Evolutionary conservation across 2,888 invertebrate genomes (phyloP), one percentile per base, ranked within the genome.

Genomic region (Ophioninae sp.): DNA sequence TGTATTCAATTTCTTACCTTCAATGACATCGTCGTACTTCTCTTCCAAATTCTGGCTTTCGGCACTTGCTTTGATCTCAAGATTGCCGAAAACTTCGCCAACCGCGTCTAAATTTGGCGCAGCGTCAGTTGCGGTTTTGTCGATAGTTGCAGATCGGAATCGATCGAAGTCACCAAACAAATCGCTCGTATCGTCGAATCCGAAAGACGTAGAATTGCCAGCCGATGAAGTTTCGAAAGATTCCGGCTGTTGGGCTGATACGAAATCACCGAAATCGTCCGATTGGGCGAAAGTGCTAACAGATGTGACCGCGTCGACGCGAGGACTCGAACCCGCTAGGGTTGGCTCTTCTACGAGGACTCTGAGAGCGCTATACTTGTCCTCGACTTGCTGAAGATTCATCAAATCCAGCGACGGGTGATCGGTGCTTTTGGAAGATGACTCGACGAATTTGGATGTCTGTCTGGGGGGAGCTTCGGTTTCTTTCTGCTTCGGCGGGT

Each of bases 211-310:
- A 30, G 78, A 81, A 73, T 8, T 79, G 8, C 67, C 82, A 63
- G 61, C 79, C n/a, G 80, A 69, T 22, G 76, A 72, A 20, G 87
- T 67, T 65, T 77, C 68, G 78, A 84, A 73, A 5, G 85, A 30
- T 65, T 82, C 78, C 6, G 89, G 80, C 58, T 91, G 90, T 81
- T 92, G 90, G 2, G 93, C 93, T 6, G 93, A 93, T 23, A 93
- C 90, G 87, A 94, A 94, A 81, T 94, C 94, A 56, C 94, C 94
- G 89, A 94, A 94, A 83, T 94, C 94, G 83, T 94, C 94, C 64
- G 86, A 83, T 41, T 86, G 82, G 37, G 88, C 84, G 65, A 83
- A 83, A 56, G 84, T 85, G 68, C 85, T 67, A n/a, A 68, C 82
- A 63, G 83, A 82, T 69, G 80, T 77, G 76, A 82, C 85, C 23